phyloP scores from a whole-genome alignment of 92 coral and sea anemone species.

The Blastomussa wellsi region DNA sequence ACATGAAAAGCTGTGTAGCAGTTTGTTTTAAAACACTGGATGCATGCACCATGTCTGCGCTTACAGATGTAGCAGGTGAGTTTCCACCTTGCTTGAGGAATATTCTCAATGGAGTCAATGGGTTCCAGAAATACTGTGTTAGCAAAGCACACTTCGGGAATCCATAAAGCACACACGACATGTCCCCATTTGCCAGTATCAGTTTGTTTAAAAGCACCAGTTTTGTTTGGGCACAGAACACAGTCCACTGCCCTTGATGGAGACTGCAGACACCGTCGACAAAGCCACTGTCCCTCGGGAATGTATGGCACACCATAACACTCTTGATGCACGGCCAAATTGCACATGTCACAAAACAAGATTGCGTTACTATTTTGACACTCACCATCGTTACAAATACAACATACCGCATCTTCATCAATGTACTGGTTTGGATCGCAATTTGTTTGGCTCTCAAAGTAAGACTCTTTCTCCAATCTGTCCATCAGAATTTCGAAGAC shows the following conservation, averaged over 20 bases:
- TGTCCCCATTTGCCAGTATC: conserved; percentile 98
- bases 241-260: conserved; percentile 99
- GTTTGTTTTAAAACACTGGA: conserved; percentile 98
- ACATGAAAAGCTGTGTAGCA: conserved; percentile 99
- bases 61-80: conserved; percentile 96
- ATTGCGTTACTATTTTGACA: conserved; percentile 99
- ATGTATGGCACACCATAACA: conserved; percentile 99
- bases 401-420: conserved; percentile 99
- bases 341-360: conserved; percentile 99
- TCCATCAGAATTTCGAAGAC: conserved; percentile 98
- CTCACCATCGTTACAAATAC: conserved; percentile 98
- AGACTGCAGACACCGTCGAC: conserved; percentile 97
- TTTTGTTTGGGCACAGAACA: conserved; percentile 96
- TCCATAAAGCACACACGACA: conserved; percentile 99
- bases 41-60: conserved; percentile 97
- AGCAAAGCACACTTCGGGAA: conserved; percentile 99
- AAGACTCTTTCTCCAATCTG: conserved; percentile 94
- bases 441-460: conserved; percentile 95
- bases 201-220: conserved; percentile 99
- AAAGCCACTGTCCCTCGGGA: conserved; percentile 99
- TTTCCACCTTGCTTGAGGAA: conserved; percentile 97
- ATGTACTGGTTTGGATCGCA: conserved; percentile 99
- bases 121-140: conserved; percentile 99
- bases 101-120: conserved; percentile 95
- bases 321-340: conserved; percentile 98